phyloP scores from a whole-genome alignment of 2,888 invertebrate species.

The Apotomis capreana region DNA sequence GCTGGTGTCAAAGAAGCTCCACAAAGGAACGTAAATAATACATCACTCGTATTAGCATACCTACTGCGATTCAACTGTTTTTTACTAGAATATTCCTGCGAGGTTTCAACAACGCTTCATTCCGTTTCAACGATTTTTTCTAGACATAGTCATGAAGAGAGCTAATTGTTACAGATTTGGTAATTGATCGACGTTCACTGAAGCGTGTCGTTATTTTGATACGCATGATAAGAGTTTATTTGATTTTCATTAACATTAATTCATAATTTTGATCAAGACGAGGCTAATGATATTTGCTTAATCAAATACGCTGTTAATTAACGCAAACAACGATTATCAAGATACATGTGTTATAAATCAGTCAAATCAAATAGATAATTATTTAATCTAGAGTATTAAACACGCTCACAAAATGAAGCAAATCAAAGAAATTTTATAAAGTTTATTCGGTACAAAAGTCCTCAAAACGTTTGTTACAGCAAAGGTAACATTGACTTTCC shows the following conservation, averaged over 20 bases:
- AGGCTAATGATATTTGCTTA: constrained; percentile 2
- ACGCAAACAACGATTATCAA: not conserved
- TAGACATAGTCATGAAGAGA: no score
- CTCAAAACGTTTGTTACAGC: constrained; percentile 16
- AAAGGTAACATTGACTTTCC: constrained; percentile 37
- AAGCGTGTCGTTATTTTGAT: not conserved
- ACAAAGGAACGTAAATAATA: constrained; percentile 40
- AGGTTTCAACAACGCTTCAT: constrained; percentile 3
- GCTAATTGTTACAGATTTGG: no score
- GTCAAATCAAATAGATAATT: not conserved
- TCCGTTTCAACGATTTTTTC: not conserved
- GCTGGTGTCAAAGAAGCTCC: constrained; percentile 32
- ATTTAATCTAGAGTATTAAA: not conserved
- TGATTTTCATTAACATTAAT: not conserved
- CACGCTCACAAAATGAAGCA: not conserved
- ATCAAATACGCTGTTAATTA: not conserved
- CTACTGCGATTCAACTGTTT: constrained; percentile 31
- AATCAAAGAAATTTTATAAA: not conserved
- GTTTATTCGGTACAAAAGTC: constrained; percentile 1
- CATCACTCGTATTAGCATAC: constrained; percentile 36
- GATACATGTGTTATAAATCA: not conserved
- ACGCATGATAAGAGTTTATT: constrained; percentile 5
- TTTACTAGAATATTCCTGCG: constrained; percentile 5
- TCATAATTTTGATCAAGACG: not conserved
- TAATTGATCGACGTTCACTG: no score